These are phyloP conservation scores for Lophotriccus pileatus DNA, from an alignment of 2,797 vertebrate species.

Conservation along the genomic window DNA sequence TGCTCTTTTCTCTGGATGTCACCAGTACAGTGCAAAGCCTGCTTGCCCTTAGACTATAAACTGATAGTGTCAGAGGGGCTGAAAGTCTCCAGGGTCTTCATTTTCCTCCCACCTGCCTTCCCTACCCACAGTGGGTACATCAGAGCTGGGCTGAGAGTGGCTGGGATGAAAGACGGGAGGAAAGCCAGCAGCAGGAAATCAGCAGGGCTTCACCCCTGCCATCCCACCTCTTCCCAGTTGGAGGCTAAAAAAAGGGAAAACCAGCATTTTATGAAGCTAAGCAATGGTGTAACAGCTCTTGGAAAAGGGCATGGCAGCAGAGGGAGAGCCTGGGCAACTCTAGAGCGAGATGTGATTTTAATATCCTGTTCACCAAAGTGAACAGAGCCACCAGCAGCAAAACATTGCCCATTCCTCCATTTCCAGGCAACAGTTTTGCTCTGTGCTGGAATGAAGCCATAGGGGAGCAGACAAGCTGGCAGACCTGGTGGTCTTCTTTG, in stretches of 20 bases:
- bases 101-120: background rate
- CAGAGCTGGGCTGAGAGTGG: background rate
- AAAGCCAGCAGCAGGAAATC: background rate
- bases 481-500: background rate
- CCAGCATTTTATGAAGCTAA: background rate
- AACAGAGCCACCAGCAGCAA: background rate
- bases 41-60: background rate
- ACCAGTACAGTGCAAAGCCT: background rate
- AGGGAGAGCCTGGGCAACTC: background rate
- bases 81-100: background rate
- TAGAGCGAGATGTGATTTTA: background rate
- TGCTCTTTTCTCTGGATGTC: background rate
- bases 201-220: fast-evolving
- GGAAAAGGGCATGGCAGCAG: background rate
- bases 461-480: fast-evolving
- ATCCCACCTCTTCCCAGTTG: background rate
- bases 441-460: background rate
- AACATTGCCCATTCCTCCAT: background rate
- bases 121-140: fast-evolving
- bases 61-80: background rate
- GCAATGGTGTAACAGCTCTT: background rate
- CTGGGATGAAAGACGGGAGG: background rate
- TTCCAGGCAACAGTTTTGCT: background rate
- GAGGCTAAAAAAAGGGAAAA: background rate
- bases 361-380: background rate